Conservation (phyloP, 2,113 vertebrate species). For the Pristiophorus japonicus region DNA sequence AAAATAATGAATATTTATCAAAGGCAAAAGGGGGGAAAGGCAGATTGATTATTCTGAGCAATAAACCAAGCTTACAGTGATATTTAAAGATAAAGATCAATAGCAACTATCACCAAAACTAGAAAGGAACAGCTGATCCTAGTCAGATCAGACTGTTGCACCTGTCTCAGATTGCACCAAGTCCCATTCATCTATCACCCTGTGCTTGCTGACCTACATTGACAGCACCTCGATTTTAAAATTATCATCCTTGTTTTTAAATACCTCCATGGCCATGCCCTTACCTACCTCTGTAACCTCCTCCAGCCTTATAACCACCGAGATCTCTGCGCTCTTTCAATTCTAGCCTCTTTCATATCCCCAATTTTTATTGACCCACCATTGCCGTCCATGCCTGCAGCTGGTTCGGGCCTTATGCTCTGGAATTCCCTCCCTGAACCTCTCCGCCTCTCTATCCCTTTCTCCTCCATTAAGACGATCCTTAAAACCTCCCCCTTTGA, state of each 20-base stretch:
- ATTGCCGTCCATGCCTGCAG: neutral
- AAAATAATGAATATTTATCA: slow-evolving; percentile 13
- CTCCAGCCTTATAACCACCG: neutral
- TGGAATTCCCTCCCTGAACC: neutral
- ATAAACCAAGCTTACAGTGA: neutral
- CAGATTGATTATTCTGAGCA: neutral
- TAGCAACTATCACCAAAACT: neutral
- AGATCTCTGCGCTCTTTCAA: neutral
- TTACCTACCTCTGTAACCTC: neutral
- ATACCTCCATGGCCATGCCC: neutral
- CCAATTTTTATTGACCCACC: neutral
- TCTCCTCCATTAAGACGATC: neutral
- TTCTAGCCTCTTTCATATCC: neutral
- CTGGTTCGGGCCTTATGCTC: neutral
- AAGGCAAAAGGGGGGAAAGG: neutral
- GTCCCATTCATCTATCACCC: neutral
- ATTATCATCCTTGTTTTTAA: neutral
- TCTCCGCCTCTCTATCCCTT: neutral
- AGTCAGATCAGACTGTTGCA: neutral
- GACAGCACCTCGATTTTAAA: neutral
- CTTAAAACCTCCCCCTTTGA: neutral
- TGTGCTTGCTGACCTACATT: neutral
- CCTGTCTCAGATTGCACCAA: neutral
- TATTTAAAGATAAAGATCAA: neutral
- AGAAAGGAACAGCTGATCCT: neutral